phyloP scores from a whole-genome alignment of 2,113 vertebrate species.

The Macrotis lagotis region DNA sequence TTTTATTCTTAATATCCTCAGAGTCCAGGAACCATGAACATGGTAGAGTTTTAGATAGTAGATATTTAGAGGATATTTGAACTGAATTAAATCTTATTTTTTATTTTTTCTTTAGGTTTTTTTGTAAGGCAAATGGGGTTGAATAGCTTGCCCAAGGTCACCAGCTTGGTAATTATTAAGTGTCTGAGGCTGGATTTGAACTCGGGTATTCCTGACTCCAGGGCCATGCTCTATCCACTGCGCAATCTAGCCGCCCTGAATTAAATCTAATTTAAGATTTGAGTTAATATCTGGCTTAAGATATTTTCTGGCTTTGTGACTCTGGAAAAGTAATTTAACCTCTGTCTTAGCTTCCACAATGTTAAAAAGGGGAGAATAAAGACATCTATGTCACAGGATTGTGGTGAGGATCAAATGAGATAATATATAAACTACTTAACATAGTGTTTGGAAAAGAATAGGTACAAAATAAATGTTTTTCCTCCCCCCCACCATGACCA shows the following conservation, averaged over 20 bases:
- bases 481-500: neutral
- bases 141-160: no score
- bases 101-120: no score
- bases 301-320: neutral
- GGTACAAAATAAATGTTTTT: accelerated
- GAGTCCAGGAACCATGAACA: neutral
- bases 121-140: no score
- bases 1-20: neutral
- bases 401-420: neutral
- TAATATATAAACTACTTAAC: neutral
- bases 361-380: neutral
- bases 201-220: no score
- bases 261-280: neutral
- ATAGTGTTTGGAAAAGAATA: neutral
- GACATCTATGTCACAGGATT: neutral
- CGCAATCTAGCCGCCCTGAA: no score
- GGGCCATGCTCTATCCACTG: no score
- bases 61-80: neutral
- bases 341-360: neutral
- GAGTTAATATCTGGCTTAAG: neutral
- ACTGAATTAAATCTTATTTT: neutral
- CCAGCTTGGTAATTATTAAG: no score
- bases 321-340: neutral
- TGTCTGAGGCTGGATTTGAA: no score
- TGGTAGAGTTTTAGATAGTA: neutral